These are phyloP conservation scores for Limnodromus scolopaceus DNA, from an alignment of 2,797 vertebrate species.

Conservation along the genomic window DNA sequence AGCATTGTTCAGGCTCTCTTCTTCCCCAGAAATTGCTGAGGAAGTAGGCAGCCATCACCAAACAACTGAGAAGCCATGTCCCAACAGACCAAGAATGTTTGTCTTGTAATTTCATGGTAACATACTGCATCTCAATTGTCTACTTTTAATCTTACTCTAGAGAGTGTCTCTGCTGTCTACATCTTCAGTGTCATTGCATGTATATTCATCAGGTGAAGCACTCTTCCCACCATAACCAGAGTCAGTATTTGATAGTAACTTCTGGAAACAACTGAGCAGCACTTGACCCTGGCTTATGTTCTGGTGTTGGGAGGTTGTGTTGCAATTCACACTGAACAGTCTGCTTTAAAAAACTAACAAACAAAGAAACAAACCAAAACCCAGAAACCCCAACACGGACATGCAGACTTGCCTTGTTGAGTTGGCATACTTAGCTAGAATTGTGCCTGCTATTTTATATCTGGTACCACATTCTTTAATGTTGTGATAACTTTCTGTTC, in stretches of 20 bases:
- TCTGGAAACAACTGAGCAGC: background rate
- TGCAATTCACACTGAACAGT: background rate
- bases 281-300: background rate
- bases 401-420: background rate
- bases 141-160: background rate
- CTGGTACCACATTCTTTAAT: background rate
- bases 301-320: background rate
- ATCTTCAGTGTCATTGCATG: background rate
- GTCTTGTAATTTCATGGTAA: background rate
- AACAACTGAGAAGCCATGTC: background rate
- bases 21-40: background rate
- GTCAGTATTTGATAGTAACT: background rate
- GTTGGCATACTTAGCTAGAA: background rate
- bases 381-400: background rate
- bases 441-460: background rate
- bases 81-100: background rate
- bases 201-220: background rate
- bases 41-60: background rate
- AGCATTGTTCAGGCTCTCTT: background rate
- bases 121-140: background rate
- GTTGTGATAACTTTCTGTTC: background rate
- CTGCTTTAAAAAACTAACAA: background rate
- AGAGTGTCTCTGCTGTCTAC: background rate
- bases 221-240: background rate
- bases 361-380: too few relatives aligned